A percentile compares a stretch with the other conserved stretches of the same genome.
phyloP scores from a whole-genome alignment of 2,797 vertebrate genomes.

The Myiothlypis coronata region DNA sequence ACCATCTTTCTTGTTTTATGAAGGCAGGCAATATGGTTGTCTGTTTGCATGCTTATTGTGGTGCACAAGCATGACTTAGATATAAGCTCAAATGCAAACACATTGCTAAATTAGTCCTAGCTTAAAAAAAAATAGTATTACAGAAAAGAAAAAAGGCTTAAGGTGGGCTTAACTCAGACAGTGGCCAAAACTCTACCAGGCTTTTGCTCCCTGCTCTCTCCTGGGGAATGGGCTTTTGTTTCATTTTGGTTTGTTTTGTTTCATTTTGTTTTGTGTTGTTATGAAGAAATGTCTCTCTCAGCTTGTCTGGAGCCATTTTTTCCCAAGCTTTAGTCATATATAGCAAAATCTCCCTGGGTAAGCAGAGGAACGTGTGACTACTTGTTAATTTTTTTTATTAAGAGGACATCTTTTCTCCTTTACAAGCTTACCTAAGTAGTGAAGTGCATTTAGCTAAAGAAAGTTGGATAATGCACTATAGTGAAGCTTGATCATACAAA shows the following conservation, averaged over 20 bases:
- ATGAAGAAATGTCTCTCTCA: background rate
- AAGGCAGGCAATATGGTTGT: background rate
- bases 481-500: background rate
- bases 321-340: accelerated
- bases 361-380: accelerated
- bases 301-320: background rate
- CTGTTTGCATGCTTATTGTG: background rate
- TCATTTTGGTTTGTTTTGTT: background rate
- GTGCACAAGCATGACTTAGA: background rate
- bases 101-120: background rate
- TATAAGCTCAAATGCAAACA: background rate
- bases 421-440: background rate
- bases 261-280: background rate
- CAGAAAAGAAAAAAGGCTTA: background rate
- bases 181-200: background rate
- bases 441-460: background rate
- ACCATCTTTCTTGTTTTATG: background rate
- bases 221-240: background rate
- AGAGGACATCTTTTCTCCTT: background rate
- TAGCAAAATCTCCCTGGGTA: background rate
- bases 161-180: accelerated
- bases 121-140: background rate
- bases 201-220: background rate
- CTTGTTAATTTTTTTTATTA: background rate
- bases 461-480: background rate